A percentile compares a stretch with the other conserved stretches of the same genome.
phyloP scores from a whole-genome alignment of 1,140 invertebrate species.

The Anthonomus grandis region DNA sequence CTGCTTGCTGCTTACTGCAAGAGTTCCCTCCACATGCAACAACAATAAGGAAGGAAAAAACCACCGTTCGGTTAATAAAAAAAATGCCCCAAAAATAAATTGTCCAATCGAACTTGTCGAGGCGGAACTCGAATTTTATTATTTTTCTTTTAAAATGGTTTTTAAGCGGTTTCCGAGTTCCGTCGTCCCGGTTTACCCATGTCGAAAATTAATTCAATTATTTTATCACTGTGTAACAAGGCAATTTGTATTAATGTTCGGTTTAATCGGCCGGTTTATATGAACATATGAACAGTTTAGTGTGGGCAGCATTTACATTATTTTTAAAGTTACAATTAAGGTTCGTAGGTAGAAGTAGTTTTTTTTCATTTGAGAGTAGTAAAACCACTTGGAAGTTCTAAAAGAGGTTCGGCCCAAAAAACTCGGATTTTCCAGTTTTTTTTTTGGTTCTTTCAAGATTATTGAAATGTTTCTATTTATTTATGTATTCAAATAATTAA shows the following conservation, averaged over 20 bases:
- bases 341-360: too few relatives aligned
- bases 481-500: too few relatives aligned
- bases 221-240: conserved; percentile 36
- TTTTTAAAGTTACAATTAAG: too few relatives aligned
- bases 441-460: too few relatives aligned
- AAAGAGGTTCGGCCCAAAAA: too few relatives aligned
- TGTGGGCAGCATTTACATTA: too few relatives aligned
- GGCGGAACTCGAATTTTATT: conserved; percentile 36
- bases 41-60: conserved; percentile 33
- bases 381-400: too few relatives aligned
- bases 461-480: too few relatives aligned
- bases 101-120: conserved; percentile 36
- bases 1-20: not conserved
- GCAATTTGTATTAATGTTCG: conserved; percentile 29
- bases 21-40: conserved; percentile 25
- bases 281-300: too few relatives aligned
- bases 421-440: too few relatives aligned
- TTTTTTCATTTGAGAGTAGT: too few relatives aligned
- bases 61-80: conserved; percentile 32
- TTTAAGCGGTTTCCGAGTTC: conserved; percentile 30
- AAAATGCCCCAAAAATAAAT: conserved; percentile 33
- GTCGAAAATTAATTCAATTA: conserved; percentile 50
- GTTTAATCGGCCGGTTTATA: too few relatives aligned
- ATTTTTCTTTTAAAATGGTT: conserved; percentile 26
- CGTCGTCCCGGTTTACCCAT: conserved; percentile 40